These are phyloP conservation scores for Holothuria glaberrima DNA, from an alignment of 35 echinoderm and acorn worm genomes.

Conservation along the genomic window DNA sequence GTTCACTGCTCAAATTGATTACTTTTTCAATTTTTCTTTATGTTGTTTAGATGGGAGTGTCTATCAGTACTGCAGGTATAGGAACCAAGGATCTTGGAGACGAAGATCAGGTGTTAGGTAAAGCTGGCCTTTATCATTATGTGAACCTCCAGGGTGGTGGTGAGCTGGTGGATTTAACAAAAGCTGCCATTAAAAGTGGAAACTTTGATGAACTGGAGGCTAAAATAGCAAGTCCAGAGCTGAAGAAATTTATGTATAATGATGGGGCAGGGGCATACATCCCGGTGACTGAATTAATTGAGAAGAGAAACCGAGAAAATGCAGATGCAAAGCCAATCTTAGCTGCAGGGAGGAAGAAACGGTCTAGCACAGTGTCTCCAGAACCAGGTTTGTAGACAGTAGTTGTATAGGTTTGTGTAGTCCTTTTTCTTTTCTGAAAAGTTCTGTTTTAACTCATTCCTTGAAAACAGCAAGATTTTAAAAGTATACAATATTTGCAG, in stretches of 20 bases:
- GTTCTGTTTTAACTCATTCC: too few relatives aligned
- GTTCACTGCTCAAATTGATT: not conserved
- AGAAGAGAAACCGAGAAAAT: conserved; percentile 69
- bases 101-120: conserved; percentile 72
- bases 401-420: too few relatives aligned
- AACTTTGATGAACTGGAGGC: conserved; percentile 63
- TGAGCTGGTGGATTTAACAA: conserved; percentile 68
- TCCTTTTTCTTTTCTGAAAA: too few relatives aligned
- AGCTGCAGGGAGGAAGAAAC: not conserved
- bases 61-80: conserved; percentile 18
- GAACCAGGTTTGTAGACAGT: conserved; percentile 14
- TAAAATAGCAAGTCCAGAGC: conserved; percentile 57
- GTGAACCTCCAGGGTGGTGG: conserved; percentile 84
- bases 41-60: conserved; percentile 51
- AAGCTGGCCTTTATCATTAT: conserved; percentile 61
- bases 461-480: too few relatives aligned
- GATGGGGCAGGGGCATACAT: conserved; percentile 62
- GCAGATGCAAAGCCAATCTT: conserved; percentile 38
- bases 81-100: conserved; percentile 65
- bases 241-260: conserved; percentile 78
- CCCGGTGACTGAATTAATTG: conserved; percentile 62
- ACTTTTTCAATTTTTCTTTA: not conserved
- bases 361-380: not conserved
- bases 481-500: too few relatives aligned
- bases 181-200: conserved; percentile 40